Conservation (phyloP, 2,888 invertebrate genomes). For the Teleogryllus oceanicus region DNA sequence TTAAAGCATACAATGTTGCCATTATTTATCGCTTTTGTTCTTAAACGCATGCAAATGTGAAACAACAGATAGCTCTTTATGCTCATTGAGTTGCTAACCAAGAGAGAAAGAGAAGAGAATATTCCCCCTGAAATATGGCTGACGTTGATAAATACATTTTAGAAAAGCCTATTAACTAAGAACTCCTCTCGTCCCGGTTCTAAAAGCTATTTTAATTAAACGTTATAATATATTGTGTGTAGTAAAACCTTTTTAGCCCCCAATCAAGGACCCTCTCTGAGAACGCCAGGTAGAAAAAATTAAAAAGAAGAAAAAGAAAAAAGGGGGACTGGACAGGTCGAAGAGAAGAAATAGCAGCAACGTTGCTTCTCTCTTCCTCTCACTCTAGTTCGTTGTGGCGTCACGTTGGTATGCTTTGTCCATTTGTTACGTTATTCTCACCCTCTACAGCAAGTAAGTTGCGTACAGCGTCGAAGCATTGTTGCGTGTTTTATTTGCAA, state of each 20-base stretch:
- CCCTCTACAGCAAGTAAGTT: too few relatives aligned
- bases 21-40: conserved; percentile 11
- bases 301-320: neutral
- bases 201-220: conserved; percentile 18
- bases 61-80: conserved; percentile 7
- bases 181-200: neutral
- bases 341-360: neutral
- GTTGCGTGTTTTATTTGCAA: too few relatives aligned
- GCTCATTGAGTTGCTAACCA: conserved; percentile 18
- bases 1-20: conserved; percentile 9
- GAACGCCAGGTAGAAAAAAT: neutral
- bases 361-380: too few relatives aligned
- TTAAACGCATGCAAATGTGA: conserved; percentile 2
- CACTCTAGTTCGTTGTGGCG: too few relatives aligned
- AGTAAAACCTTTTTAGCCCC: neutral
- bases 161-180: neutral
- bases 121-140: neutral
- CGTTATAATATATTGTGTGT: conserved; percentile 4
- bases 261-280: neutral
- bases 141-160: neutral
- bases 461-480: too few relatives aligned
- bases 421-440: too few relatives aligned
- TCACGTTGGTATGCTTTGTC: too few relatives aligned
- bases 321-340: neutral
- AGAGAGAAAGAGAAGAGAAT: neutral